A percentile compares a stretch with the other conserved stretches of the same genome.
phyloP scores from a whole-genome alignment of 2,113 vertebrate species.

The Caranx melampygus region DNA sequence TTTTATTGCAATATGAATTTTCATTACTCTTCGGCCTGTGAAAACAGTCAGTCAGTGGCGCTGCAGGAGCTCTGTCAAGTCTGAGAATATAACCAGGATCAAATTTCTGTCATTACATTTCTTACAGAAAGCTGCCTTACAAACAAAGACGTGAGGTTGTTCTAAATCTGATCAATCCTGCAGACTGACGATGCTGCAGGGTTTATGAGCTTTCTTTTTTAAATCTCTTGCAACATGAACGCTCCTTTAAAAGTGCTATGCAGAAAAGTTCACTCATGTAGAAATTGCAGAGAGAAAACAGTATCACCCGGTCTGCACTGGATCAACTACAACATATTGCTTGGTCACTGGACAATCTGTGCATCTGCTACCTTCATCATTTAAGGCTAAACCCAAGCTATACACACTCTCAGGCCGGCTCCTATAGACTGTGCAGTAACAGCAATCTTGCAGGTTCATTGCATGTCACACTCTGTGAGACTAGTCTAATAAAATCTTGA shows the following conservation, averaged over 20 bases:
- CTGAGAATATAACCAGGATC: background rate
- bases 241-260: background rate
- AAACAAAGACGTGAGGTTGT: background rate
- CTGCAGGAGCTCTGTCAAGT: background rate
- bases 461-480: slow-evolving; percentile 16
- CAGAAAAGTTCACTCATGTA: background rate
- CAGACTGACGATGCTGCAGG: background rate
- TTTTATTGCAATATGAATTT: background rate
- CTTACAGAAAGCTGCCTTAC: background rate
- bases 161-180: background rate
- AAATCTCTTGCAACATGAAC: background rate
- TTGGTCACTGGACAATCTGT: slow-evolving; percentile 5
- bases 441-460: slow-evolving; percentile 18
- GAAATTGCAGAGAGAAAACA: background rate
- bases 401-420: background rate
- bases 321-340: background rate
- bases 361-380: slow-evolving; percentile 12
- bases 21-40: background rate
- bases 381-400: background rate
- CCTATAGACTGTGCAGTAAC: slow-evolving; percentile 13
- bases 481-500: slow-evolving; percentile 3
- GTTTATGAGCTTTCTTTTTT: background rate
- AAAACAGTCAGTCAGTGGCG: background rate
- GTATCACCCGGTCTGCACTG: background rate
- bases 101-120: background rate